phyloP scores from a whole-genome alignment of 2,797 vertebrate genomes.

The Hoplostethus mediterraneus region DNA sequence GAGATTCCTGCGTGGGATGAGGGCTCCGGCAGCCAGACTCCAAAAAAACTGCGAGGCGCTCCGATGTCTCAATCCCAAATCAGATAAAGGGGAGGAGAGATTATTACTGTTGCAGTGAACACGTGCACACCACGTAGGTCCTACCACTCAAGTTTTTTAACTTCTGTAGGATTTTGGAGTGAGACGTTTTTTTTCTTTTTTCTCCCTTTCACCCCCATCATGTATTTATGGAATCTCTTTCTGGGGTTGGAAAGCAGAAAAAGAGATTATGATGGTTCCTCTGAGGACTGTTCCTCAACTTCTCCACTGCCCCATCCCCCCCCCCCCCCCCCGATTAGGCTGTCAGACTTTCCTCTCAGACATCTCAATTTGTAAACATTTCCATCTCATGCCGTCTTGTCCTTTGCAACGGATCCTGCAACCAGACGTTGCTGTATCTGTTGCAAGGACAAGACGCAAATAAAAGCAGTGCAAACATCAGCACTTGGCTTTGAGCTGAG shows the following conservation, averaged over 20 bases:
- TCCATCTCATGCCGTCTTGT: slow-evolving; percentile 66
- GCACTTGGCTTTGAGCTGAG: slow-evolving; percentile 11
- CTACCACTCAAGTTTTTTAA: slow-evolving; percentile 74
- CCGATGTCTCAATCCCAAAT: slow-evolving; percentile 84
- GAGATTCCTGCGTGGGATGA: slow-evolving; percentile 86
- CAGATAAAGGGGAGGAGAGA: slow-evolving; percentile 86
- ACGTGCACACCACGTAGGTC: slow-evolving; percentile 10
- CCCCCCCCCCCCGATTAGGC: slow-evolving; percentile 90
- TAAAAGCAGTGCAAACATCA: slow-evolving; percentile 38
- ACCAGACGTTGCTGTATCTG: slow-evolving; percentile 18
- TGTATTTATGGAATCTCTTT: slow-evolving; percentile 91
- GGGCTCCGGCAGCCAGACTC: slow-evolving; percentile 82
- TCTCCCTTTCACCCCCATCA: slow-evolving; percentile 80
- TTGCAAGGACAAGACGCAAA: no score
- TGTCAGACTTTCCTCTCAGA: slow-evolving; percentile 89
- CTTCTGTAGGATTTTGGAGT: slow-evolving; percentile 76
- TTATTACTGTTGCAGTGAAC: slow-evolving; percentile 80
- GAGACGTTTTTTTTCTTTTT: slow-evolving; percentile 78
- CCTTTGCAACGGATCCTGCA: slow-evolving; percentile 50
- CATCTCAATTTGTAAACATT: slow-evolving; percentile 94
- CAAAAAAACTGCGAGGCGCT: slow-evolving; percentile 82
- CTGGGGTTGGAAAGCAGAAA: slow-evolving; percentile 89
- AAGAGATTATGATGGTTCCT: slow-evolving; percentile 89
- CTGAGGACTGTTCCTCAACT: slow-evolving; percentile 86
- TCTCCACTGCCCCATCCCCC: slow-evolving; percentile 81